Conservation (phyloP, 2,113 vertebrate genomes). For the Chaetodon auriga region DNA sequence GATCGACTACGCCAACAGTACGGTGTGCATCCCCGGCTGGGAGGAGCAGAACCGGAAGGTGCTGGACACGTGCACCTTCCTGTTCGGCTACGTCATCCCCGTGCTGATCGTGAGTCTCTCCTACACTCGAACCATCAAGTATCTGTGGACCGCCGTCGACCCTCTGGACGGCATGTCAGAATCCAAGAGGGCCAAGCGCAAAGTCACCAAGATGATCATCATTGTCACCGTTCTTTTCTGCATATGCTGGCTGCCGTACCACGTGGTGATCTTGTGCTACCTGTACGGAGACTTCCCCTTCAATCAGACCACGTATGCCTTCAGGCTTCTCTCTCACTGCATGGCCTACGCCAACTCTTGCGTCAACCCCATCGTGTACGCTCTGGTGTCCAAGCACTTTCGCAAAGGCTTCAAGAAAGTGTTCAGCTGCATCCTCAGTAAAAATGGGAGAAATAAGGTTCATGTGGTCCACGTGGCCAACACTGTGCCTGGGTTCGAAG, state of each 20-base stretch:
- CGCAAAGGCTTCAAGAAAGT: constrained; percentile 92
- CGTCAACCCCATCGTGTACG: constrained; percentile 92
- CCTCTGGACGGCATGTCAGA: constrained; percentile 89
- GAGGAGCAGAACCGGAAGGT: constrained; percentile 88
- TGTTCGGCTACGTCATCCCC: constrained; percentile 88
- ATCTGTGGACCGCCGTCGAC: constrained; percentile 91
- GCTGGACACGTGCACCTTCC: constrained; percentile 90
- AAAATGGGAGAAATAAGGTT: constrained; percentile 88
- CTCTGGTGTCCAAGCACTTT: constrained; percentile 91
- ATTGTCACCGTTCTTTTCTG: constrained; percentile 93
- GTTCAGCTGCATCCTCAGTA: constrained; percentile 90
- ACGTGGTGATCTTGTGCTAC: constrained; percentile 89
- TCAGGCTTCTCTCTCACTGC: constrained; percentile 91
- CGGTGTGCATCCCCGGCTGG: constrained; percentile 91
- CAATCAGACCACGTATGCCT: constrained; percentile 90
- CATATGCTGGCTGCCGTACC: constrained; percentile 92
- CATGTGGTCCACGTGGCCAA: constrained; percentile 86
- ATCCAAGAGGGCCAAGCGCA: constrained; percentile 90
- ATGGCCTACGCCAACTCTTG: constrained; percentile 94
- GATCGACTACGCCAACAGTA: constrained; percentile 87
- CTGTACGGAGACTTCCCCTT: constrained; percentile 92
- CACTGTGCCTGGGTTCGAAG: constrained; percentile 85
- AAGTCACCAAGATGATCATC: constrained; percentile 94
- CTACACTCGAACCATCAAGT: constrained; percentile 91
- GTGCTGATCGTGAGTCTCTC: constrained; percentile 90